Evolutionary conservation across 30 jellyfish, hydroid and myxozoan species (phyloP), one percentile per base, ranked within the genome.

Genomic region (Mastigias papua): DNA sequence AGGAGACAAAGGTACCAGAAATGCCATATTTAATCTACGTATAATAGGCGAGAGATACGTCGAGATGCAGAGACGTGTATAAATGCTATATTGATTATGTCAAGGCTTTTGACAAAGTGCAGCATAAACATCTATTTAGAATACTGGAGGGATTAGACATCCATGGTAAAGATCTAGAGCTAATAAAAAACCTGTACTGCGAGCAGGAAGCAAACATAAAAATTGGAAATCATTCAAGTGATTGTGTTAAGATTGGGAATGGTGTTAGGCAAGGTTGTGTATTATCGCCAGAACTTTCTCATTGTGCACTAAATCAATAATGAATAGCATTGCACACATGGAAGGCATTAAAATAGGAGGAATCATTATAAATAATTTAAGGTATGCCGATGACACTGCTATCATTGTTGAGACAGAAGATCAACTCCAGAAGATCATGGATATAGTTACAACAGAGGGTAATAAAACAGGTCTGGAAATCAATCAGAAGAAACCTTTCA

Each of bases 311-410:
- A 19, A 21, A 19, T 21, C 72, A 60, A 21, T 22, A 60, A 60
- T 27, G 33, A 60, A 22, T 60, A 21, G 72, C 72, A 27, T 22
- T 60, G 33, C 33, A 27, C 72, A 60, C 33, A 60, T 60, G 72
- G 65, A 34, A 26, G 84, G 83, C 9, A 81, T 30, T 26, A 78
- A 78, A 57, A 54, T 78, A 25, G n/a, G n/a, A n/a, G n/a, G 89
- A 81, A 81, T 15, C 42, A 22, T 65, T 67, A 31, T 82, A 25
- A 82, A 64, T 32, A 82, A 82, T 49, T 13, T 81, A 31, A 25
- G 92, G 71, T 67, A 64, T 68, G 76, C 92, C 30, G 92, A 82
- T 69, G 92, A 82, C 85, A 82, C 76, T 19, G 86, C 84, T 19
- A 21, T 68, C 42, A 34, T 31, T 34, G 92, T 76, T 19, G 73